These are phyloP conservation scores for Lasioglossum zephyrum DNA, from an alignment of 2,888 invertebrate species.

Conservation along the genomic window DNA sequence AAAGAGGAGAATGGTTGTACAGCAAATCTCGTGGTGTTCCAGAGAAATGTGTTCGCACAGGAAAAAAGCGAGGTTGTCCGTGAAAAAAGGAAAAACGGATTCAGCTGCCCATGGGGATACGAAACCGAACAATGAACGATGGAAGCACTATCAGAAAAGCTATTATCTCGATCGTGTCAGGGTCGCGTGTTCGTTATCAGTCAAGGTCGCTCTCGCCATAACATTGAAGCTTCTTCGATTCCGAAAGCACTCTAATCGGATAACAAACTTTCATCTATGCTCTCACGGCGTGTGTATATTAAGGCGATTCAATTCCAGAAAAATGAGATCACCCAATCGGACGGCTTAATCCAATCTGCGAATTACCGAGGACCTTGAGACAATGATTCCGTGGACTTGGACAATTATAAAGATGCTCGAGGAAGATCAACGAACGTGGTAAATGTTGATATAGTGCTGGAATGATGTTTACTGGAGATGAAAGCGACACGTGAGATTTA, in stretches of 20 bases:
- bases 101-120: not conserved
- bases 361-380: not conserved
- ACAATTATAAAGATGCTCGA: not conserved
- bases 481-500: not conserved
- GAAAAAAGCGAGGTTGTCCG: not conserved
- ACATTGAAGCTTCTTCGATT: not conserved
- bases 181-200: not conserved
- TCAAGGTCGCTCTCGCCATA: not conserved
- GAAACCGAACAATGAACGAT: not conserved
- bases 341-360: not conserved
- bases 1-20: not conserved
- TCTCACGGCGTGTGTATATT: not conserved
- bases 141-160: not conserved
- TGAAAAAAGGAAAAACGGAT: not conserved
- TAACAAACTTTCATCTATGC: not conserved
- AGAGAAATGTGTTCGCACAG: not conserved
- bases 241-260: not conserved
- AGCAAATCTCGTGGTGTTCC: not conserved
- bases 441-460: not conserved
- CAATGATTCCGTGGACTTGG: not conserved
- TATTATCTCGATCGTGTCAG: slow-evolving; percentile 6
- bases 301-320: not conserved
- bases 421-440: not conserved
- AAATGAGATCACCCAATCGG: not conserved
- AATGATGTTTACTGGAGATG: not conserved